These are phyloP conservation scores for Molanna angustata DNA, from an alignment of 2,888 invertebrate genomes.

Conservation along the genomic window DNA sequence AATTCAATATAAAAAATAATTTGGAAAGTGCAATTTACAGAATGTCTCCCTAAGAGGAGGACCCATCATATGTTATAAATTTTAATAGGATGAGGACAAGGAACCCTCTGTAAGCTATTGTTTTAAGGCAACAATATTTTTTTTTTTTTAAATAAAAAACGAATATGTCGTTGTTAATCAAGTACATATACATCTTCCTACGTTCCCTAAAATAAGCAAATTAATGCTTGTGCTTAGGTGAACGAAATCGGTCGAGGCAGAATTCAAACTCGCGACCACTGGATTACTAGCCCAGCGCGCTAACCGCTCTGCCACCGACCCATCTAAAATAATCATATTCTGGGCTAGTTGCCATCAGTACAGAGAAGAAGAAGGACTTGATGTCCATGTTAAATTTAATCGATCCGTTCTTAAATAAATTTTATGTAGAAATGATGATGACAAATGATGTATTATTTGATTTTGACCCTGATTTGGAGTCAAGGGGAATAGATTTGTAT, in stretches of 20 bases:
- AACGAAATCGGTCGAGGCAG: too few species aligned
- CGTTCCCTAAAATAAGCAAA: too few species aligned
- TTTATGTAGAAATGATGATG: neutral
- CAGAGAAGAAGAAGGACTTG: neutral
- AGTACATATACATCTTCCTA: too few species aligned
- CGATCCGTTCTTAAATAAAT: neutral
- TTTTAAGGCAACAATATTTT: slow-evolving; percentile 1
- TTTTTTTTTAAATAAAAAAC: too few species aligned
- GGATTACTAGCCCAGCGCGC: too few species aligned
- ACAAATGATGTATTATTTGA: neutral
- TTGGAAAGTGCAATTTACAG: slow-evolving; percentile 3
- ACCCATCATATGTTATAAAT: neutral
- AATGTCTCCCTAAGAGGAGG: slow-evolving; percentile 1
- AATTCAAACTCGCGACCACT: too few species aligned
- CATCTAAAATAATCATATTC: too few species aligned
- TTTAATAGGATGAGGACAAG: slow-evolving; percentile 1
- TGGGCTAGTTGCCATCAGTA: neutral
- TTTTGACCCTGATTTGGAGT: slow-evolving; percentile 1
- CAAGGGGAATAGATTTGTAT: neutral
- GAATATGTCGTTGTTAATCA: too few species aligned
- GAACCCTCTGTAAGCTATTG: neutral
- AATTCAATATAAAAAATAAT: neutral
- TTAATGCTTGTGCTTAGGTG: too few species aligned
- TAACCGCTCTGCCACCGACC: too few species aligned
- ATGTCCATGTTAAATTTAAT: slow-evolving; percentile 1